Base-by-base conservation (phyloP, 2,888 invertebrate species). In the Oscheius sp. region DNA sequence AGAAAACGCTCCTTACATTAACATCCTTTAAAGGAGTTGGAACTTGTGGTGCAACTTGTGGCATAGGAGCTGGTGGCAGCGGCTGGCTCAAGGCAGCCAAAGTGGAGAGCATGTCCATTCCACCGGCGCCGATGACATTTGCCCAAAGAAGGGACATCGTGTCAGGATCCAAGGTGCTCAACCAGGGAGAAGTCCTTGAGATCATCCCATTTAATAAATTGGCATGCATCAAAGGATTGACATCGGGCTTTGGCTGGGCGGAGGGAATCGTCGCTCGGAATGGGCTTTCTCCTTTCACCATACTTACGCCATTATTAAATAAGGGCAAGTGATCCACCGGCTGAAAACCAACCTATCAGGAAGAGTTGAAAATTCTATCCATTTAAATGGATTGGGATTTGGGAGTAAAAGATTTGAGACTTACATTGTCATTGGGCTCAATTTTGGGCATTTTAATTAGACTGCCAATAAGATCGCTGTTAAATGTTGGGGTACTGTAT, bases 71-170 rank as follows among this genome's bases (percentile, higher is more conserved):
- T 23, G 58, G 55, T 3, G 68, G 66, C 13, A 64, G 41, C 1
- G 64, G 64, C 55, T 64, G 74, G 16, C 74, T 73, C 53, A 79
- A 64, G 56, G 79, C 76, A 45, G 81, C 78, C 27, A 81, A 46
- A 1, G 77, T 77, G 23, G 78, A 77, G 25, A 81, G 70, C 63
- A 81, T 73, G 49, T 81, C 81, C 49, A 81, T 64, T 53, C 79
- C 77, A n/a, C 75, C 75, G 12, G 71, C 49, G 1, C 63, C 63
- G 45, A 81, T 55, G 72, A 81, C 75, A 43, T 81, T 81, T 18
- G 81, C 81, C 81, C 81, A 81, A n/a, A 81, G 56, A 5, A 73
- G 56, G n/a, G 59, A 59, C 72, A 81, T 63, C n/a, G 81, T 69
- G 49, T 78, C 53, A 0, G 73, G 75, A 25, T 81, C 81, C 52